phyloP scores from a whole-genome alignment of 2,797 vertebrate genomes.

The Brotula barbata region DNA sequence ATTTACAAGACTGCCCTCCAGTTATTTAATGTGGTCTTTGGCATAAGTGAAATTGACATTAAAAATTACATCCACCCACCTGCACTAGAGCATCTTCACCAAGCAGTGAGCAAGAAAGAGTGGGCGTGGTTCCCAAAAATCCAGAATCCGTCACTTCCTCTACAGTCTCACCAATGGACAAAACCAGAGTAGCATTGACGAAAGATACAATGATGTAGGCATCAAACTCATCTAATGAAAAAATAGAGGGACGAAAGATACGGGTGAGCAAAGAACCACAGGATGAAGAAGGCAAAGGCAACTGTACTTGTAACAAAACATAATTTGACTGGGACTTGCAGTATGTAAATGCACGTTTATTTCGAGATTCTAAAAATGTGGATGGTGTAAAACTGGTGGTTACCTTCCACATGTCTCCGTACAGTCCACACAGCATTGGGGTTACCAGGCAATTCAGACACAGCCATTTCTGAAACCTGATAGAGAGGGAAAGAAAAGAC shows the following conservation, averaged over 20 bases:
- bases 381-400: not conserved
- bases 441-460: slow-evolving; percentile 98
- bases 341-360: no score
- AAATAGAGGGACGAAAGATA: not conserved
- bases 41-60: not conserved
- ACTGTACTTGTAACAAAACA: no score
- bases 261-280: no score
- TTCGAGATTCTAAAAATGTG: not conserved
- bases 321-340: no score
- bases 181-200: slow-evolving; percentile 95
- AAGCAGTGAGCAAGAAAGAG: slow-evolving; percentile 95
- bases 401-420: slow-evolving; percentile 96
- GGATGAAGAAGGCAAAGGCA: no score
- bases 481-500: not conserved
- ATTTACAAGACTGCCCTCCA: not conserved
- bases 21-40: not conserved
- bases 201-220: slow-evolving; percentile 99
- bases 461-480: slow-evolving; percentile 99
- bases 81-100: slow-evolving; percentile 97
- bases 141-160: slow-evolving; percentile 99
- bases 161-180: slow-evolving; percentile 97
- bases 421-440: slow-evolving; percentile 99
- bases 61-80: slow-evolving; percentile 73
- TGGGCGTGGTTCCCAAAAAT: slow-evolving; percentile 96
- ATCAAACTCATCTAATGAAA: slow-evolving; percentile 90